Conservation (phyloP, 2,797 vertebrate species). For the Mustela erminea region DNA sequence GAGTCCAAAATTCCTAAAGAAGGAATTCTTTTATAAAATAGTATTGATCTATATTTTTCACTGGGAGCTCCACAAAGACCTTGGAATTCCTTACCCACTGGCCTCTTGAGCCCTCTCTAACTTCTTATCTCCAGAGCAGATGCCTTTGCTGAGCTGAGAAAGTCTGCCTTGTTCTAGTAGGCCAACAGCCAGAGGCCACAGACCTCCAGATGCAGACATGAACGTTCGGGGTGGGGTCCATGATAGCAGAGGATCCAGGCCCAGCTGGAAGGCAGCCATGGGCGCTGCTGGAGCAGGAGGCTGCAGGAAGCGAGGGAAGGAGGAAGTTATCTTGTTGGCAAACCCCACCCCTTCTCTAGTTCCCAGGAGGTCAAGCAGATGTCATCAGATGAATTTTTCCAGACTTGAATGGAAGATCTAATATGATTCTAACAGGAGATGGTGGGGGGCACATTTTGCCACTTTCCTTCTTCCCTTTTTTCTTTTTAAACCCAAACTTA, state of each 20-base stretch:
- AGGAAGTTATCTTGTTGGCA: conserved; percentile 69
- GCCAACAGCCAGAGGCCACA: conserved; percentile 70
- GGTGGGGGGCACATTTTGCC: background rate
- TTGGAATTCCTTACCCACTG: background rate
- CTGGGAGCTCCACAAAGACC: background rate
- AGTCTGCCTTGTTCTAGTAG: conserved; percentile 74
- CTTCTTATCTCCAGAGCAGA: conserved; percentile 30
- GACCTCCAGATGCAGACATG: conserved; percentile 78
- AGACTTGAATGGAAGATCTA: conserved; percentile 57
- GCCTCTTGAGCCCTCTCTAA: conserved; percentile 20
- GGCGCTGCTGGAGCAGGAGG: background rate
- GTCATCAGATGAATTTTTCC: conserved; percentile 73
- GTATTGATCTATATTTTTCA: background rate
- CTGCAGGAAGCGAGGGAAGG: conserved; percentile 69
- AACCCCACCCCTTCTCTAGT: conserved; percentile 61
- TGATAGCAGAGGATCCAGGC: conserved; percentile 44
- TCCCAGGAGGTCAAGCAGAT: conserved; percentile 76
- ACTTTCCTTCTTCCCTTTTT: background rate
- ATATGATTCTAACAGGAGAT: conserved; percentile 48
- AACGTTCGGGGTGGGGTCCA: conserved; percentile 68
- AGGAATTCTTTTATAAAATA: conserved; percentile 23
- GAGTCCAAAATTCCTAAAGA: conserved; percentile 32
- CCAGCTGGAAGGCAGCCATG: conserved; percentile 74
- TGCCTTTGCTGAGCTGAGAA: background rate
- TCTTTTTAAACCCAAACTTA: conserved; percentile 4